A percentile compares a stretch with the other conserved stretches of the same genome.
phyloP scores from a whole-genome alignment of 2,888 invertebrate genomes.

The Pecten maximus region DNA sequence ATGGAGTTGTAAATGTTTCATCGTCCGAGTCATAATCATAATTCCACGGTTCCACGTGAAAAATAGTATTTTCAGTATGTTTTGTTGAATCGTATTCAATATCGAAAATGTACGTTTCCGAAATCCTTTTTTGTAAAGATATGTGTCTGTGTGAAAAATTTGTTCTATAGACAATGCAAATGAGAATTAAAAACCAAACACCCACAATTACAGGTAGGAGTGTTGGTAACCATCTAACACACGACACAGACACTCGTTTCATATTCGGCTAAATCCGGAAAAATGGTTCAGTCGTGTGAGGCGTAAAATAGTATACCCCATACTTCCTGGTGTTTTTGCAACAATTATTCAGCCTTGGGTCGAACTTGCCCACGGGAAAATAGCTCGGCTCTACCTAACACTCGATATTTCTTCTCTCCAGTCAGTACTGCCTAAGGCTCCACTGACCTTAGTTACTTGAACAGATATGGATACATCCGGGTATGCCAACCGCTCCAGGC shows the following conservation, averaged over 20 bases:
- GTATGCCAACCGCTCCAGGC: background rate
- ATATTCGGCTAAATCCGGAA: background rate
- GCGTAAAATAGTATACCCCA: background rate
- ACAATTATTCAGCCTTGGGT: background rate
- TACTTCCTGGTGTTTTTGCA: conserved; percentile 18
- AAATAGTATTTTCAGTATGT: conserved; percentile 7
- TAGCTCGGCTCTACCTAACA: background rate
- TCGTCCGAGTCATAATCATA: background rate
- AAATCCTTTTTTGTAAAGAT: conserved; percentile 9
- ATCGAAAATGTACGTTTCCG: background rate
- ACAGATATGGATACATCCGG: background rate
- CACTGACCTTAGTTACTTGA: background rate
- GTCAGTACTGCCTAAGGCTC: background rate
- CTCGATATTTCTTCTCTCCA: background rate
- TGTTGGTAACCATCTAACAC: background rate
- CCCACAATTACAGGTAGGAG: background rate
- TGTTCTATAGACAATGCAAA: background rate
- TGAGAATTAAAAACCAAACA: background rate
- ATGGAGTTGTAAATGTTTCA: background rate
- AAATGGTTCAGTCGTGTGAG: background rate
- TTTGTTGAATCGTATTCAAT: background rate
- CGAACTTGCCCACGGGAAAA: background rate
- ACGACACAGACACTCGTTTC: background rate
- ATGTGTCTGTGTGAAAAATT: background rate
- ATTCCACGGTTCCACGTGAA: background rate